Evolutionary conservation across 2,797 vertebrate genomes (phyloP), one percentile per base, ranked within the genome.

Genomic region (Paramormyrops hopkinsi): DNA sequence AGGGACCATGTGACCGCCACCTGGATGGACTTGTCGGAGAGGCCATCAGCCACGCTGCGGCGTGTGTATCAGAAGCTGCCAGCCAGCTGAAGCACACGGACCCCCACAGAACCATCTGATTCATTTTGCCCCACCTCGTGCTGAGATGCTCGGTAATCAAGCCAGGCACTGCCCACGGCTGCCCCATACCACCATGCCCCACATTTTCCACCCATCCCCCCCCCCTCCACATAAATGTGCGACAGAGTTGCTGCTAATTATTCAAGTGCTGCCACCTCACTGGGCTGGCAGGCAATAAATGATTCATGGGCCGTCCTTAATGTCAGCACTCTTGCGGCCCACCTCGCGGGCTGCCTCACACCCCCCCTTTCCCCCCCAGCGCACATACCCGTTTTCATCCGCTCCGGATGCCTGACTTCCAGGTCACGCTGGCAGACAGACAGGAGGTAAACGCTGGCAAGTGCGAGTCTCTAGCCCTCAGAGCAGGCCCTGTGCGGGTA

Each of bases 211-310:
- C 62, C 94, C 93, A 93, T 89, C 91, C 90, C 90, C 88, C 95
- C 94, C 94, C 93, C 91, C 89, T 92, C 94, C 93, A 93, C 94
- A 94, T 94, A 95, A 96, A 95, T 95, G 95, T 93, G 93, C 94
- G 95, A 92, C 93, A 95, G 93, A 94, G 94, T 93, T 93, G 92
- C 93, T 91, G 92, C 95, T 96, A 96, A 96, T 96, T 96, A 96
- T 96, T 95, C 94, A 96, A 95, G 94, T 95, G 94, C 95, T 92
- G 90, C 94, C 95, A 95, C 94, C 95, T 96, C 95, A 96, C 94
- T 94, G 94, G 89, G 90, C 93, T 93, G 92, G 91, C 92, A 94
- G 94, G 94, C 94, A 95, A 96, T 96, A 94, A 96, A 96, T 96
- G 95, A 96, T 96, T 96, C 95, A 96, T 96, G 94, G 93, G 92